Conservation (phyloP, 2,797 vertebrate genomes). For the Argentina silus region DNA sequence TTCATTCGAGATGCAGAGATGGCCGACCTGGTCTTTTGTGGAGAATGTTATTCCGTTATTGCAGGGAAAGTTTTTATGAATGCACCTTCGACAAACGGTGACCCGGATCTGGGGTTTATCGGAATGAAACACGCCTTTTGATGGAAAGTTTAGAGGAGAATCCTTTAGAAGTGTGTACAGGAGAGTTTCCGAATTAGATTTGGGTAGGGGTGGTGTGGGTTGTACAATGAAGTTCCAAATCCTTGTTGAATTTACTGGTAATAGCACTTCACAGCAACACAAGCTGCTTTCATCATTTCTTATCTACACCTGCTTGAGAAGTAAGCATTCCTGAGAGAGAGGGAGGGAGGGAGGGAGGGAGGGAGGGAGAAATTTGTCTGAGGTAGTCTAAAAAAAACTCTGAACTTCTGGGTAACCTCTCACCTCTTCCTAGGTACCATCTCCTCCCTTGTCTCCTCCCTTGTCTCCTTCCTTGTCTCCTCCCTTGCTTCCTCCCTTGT, state of each 20-base stretch:
- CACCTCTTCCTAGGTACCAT: no score
- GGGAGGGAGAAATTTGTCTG: not conserved
- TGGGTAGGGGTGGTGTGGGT: not conserved
- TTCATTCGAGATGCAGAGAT: not conserved
- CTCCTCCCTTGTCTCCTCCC: no score
- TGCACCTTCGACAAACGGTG: not conserved
- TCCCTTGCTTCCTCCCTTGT: not conserved
- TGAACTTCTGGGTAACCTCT: no score
- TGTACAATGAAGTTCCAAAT: slow-evolving; percentile 14
- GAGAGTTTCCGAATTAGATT: not conserved
- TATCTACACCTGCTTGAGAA: slow-evolving; percentile 42
- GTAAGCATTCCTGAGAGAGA: slow-evolving; percentile 26
- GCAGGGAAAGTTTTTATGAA: not conserved
- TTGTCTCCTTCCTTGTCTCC: not conserved
- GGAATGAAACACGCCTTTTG: not conserved
- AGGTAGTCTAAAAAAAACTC: no score
- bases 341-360: not conserved
- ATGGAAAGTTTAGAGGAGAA: not conserved
- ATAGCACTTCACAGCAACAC: slow-evolving; percentile 29
- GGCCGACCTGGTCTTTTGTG: not conserved
- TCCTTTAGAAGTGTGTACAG: slow-evolving; percentile 1
- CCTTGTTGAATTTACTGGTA: slow-evolving; percentile 27
- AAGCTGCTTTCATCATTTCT: slow-evolving; percentile 41
- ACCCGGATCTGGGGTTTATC: slow-evolving; percentile 1
- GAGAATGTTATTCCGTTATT: not conserved